Base-by-base conservation (phyloP, 2,888 invertebrate species). In the Oxystoma pomonae region DNA sequence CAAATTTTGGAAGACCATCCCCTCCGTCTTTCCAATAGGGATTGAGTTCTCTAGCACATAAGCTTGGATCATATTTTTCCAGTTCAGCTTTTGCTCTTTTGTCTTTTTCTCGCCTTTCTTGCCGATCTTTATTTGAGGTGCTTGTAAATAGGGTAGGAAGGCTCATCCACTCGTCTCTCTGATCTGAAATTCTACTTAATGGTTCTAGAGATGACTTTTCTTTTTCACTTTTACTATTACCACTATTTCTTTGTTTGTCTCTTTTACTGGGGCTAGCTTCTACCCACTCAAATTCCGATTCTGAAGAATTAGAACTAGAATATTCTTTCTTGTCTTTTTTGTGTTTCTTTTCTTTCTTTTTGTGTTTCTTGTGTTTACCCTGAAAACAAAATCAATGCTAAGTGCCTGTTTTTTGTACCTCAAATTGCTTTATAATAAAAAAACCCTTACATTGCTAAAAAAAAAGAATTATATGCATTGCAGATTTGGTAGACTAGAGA, bases 1-100 rank as follows among this genome's bases (percentile, higher is more conserved):
- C 79, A 77, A 73, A 76, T 76, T 67, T 81, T 0, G 96, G 96
- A 64, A 96, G 76, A 1, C 96, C 96, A 60, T 85, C 86, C 0
- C 96, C 96, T 55, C 94, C 94, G 78, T 90, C 84, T 82, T 90
- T 94, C 95, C 96, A 96, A 75, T 93, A 92, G 0, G 94, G 96
- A 83, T 97, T 97, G 60, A 96, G 81, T 81, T 97, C 96, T 73
- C 89, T 83, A 1, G 79, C 80, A 76, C 89, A 90, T 67, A 87
- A 88, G 0, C 89, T 86, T 16, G 91, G 91, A 77, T 88, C 85
- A 71, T 89, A 88, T 52, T 84, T 81, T 73, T 86, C 84, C 61
- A 83, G 82, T 68, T 85, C 80, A 67, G 81, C 81, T 70, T 84
- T 84, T 82, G 80, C 61, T 83, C 82, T 63, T 80, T 84, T 81